phyloP scores from a whole-genome alignment of 2,113 vertebrate genomes.

The Acinonyx jubatus region DNA sequence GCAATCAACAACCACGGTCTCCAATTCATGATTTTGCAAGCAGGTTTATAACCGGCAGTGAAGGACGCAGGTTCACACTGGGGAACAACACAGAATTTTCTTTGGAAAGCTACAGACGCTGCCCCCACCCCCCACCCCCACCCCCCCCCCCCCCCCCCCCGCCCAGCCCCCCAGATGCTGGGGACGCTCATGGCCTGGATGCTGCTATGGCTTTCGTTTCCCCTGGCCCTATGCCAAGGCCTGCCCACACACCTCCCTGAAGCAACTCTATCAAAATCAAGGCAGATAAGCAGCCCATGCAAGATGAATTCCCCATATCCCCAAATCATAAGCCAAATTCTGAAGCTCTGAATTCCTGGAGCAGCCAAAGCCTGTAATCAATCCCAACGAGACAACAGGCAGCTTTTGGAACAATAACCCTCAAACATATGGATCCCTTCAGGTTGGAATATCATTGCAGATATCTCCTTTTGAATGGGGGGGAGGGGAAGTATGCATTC shows the following conservation, averaged over 20 bases:
- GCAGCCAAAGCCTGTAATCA: constrained; percentile 38
- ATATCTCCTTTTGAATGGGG: background rate
- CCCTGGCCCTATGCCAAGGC: background rate
- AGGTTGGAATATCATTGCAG: background rate
- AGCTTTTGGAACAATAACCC: constrained; percentile 53
- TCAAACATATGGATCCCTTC: constrained; percentile 54
- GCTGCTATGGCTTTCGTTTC: background rate
- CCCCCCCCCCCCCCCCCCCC: too few relatives aligned
- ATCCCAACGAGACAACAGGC: constrained; percentile 17
- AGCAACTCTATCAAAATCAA: constrained; percentile 43
- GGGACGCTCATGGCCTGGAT: background rate
- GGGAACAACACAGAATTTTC: background rate
- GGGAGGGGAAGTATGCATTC: background rate
- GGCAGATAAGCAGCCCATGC: constrained; percentile 40
- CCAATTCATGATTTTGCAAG: background rate
- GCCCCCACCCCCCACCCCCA: too few relatives aligned
- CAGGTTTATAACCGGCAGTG: background rate
- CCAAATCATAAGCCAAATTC: constrained; percentile 37
- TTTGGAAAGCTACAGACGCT: rapidly evolving
- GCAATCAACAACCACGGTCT: background rate
- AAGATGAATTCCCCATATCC: constrained; percentile 32
- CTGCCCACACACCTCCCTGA: background rate
- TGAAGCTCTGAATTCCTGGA: constrained; percentile 40
- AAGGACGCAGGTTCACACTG: background rate
- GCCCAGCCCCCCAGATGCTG: too few relatives aligned